phyloP scores from a whole-genome alignment of 2,113 vertebrate genomes.

The Tenebrosternarchus preto region DNA sequence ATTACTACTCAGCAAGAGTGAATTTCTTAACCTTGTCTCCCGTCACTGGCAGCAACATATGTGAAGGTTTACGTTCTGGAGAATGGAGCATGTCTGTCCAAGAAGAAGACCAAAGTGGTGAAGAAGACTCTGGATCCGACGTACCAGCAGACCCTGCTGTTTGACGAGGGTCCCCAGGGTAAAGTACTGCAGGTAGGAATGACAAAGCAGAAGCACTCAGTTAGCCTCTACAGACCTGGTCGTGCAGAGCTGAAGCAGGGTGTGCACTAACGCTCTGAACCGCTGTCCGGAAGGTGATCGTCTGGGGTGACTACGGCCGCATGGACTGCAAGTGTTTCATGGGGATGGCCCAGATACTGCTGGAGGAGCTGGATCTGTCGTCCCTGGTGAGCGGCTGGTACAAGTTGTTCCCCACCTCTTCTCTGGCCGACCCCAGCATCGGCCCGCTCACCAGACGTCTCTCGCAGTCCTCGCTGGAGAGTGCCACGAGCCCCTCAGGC shows the following conservation, averaged over 20 bases:
- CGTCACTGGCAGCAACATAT: conserved; percentile 80
- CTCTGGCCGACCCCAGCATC: conserved; percentile 92
- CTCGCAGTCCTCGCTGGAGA: conserved; percentile 97
- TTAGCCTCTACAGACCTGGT: background rate
- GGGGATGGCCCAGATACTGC: conserved; percentile 97
- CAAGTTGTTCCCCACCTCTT: conserved; percentile 98
- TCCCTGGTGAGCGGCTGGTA: conserved; percentile 89
- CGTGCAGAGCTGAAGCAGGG: background rate
- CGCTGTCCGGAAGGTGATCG: conserved; percentile 82
- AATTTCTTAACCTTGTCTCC: background rate
- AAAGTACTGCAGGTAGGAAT: conserved; percentile 90
- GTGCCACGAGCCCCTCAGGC: conserved; percentile 94
- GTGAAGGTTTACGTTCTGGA: conserved; percentile 95
- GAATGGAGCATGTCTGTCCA: conserved; percentile 90
- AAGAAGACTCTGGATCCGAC: conserved; percentile 91
- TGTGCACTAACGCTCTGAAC: fast-evolving
- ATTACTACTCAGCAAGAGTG: background rate
- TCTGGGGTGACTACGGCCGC: conserved; percentile 97
- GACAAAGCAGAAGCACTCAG: background rate
- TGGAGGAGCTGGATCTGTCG: conserved; percentile 96
- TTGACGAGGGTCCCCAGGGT: conserved; percentile 94
- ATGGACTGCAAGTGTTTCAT: conserved; percentile 99
- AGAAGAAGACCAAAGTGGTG: conserved; percentile 95
- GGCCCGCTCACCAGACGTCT: conserved; percentile 90
- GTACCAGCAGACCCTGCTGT: conserved; percentile 93